These are phyloP conservation scores for Synodontis membranacea DNA, from an alignment of 2,113 vertebrate species.

Conservation along the genomic window DNA sequence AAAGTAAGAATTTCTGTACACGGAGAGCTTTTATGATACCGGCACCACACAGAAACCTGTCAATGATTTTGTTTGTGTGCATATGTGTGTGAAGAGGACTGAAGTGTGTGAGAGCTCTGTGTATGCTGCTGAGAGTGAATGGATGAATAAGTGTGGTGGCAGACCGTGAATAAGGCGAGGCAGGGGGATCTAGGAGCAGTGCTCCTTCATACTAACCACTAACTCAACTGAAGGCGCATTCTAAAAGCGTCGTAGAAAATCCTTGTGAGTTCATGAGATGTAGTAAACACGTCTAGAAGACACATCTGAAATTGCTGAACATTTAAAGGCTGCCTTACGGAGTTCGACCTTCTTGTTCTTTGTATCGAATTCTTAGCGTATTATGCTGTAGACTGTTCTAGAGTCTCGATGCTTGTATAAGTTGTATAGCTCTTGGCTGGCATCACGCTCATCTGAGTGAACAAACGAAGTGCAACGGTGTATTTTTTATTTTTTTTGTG, in stretches of 20 bases:
- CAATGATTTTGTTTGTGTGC: constrained; percentile 17
- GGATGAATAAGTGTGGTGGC: constrained; percentile 41
- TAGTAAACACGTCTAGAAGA: not conserved
- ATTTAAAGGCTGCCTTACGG: not conserved
- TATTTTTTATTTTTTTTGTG: not conserved
- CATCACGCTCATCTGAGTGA: not conserved
- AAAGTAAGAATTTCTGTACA: constrained; percentile 61
- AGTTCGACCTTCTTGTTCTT: not conserved
- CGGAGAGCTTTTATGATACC: constrained; percentile 48
- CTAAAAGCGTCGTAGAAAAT: constrained; percentile 29
- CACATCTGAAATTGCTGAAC: not conserved
- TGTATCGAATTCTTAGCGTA: not conserved
- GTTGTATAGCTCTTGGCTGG: constrained; percentile 35
- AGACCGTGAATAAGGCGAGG: constrained; percentile 47
- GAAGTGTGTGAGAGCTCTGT: constrained; percentile 11
- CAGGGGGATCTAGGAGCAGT: not conserved
- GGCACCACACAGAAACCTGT: constrained; percentile 64
- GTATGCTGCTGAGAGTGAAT: constrained; percentile 38
- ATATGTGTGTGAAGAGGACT: constrained; percentile 20
- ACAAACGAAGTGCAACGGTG: constrained; percentile 29
- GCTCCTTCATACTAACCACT: constrained; percentile 23
- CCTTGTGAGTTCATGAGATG: not conserved
- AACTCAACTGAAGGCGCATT: constrained; percentile 26
- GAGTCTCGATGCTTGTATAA: constrained; percentile 10
- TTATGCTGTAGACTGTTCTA: not conserved